Percentiles rank a stretch among this genome's conserved stretches.
These are phyloP conservation scores for Musca vetustissima DNA, from an alignment of 1,140 invertebrate species.

Conservation along the genomic window DNA sequence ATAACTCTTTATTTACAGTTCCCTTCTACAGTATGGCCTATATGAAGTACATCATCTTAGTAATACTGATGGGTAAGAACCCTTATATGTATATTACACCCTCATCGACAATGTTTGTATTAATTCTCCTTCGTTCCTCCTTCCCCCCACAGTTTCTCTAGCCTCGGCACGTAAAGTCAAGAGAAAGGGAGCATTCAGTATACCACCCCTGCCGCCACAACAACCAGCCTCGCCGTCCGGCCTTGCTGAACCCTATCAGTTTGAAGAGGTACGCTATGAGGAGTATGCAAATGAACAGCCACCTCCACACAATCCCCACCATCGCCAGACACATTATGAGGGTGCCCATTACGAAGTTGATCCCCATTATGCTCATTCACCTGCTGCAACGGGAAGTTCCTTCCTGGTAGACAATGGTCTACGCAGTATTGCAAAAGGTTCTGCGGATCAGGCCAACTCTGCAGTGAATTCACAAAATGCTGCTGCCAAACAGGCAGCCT, in stretches of 20 bases:
- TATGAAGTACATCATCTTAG: no score
- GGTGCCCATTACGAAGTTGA: slow-evolving; percentile 5
- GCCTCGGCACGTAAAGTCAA: slow-evolving; percentile 47
- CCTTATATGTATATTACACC: no score
- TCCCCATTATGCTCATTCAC: background rate
- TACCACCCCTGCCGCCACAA: slow-evolving; percentile 36
- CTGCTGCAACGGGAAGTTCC: slow-evolving; percentile 25
- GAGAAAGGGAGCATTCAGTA: slow-evolving; percentile 42
- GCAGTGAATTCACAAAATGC: slow-evolving; percentile 57
- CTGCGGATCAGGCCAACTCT: slow-evolving; percentile 68
- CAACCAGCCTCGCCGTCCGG: background rate
- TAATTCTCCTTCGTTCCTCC: no score
- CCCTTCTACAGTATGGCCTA: no score
- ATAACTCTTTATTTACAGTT: no score
- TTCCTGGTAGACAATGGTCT: slow-evolving; percentile 54
- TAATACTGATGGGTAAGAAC: background rate
- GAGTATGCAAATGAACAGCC: slow-evolving; percentile 31
- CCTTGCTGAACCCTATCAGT: slow-evolving; percentile 37
- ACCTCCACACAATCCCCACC: slow-evolving; percentile 15
- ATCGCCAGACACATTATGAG: slow-evolving; percentile 1
- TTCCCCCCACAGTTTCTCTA: slow-evolving; percentile 20
- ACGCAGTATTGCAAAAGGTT: slow-evolving; percentile 63
- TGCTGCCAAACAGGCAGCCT: slow-evolving; percentile 61
- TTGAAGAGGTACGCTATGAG: slow-evolving; percentile 44
- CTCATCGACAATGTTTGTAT: no score